phyloP scores from a whole-genome alignment of 2,888 invertebrate genomes.

The Morpho helenor region DNA sequence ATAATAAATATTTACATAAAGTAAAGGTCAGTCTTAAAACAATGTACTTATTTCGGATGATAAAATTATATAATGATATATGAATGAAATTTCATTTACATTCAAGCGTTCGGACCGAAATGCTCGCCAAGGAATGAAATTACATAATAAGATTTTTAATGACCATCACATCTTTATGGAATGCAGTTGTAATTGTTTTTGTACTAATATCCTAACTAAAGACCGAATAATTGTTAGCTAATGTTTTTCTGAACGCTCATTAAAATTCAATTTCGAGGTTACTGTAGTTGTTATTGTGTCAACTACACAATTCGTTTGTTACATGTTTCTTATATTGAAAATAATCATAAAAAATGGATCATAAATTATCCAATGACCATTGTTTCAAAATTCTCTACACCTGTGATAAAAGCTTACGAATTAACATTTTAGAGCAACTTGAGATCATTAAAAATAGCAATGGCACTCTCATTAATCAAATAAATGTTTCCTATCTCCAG shows the following conservation, averaged over 20 bases:
- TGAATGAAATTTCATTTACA: slow-evolving; percentile 16
- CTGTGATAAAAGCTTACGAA: no score
- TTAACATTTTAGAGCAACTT: no score
- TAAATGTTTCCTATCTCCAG: no score
- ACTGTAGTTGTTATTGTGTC: neutral
- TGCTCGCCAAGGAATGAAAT: slow-evolving; percentile 8
- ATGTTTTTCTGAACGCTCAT: neutral
- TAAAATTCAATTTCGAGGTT: neutral
- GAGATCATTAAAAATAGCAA: no score
- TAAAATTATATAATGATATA: slow-evolving; percentile 20
- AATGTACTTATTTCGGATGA: slow-evolving; percentile 6
- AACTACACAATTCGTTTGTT: neutral
- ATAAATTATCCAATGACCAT: no score
- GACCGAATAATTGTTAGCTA: neutral
- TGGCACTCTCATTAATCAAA: no score
- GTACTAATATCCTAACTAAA: no score
- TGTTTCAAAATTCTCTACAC: no score
- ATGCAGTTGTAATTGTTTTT: no score
- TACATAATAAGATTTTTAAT: neutral
- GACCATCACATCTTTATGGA: neutral
- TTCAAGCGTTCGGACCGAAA: slow-evolving; percentile 8
- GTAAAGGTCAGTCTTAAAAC: slow-evolving; percentile 39
- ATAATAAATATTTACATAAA: slow-evolving; percentile 34
- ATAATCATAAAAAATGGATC: no score
- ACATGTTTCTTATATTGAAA: neutral